phyloP scores from a whole-genome alignment of 1,140 invertebrate species.

The Drosophila littoralis region DNA sequence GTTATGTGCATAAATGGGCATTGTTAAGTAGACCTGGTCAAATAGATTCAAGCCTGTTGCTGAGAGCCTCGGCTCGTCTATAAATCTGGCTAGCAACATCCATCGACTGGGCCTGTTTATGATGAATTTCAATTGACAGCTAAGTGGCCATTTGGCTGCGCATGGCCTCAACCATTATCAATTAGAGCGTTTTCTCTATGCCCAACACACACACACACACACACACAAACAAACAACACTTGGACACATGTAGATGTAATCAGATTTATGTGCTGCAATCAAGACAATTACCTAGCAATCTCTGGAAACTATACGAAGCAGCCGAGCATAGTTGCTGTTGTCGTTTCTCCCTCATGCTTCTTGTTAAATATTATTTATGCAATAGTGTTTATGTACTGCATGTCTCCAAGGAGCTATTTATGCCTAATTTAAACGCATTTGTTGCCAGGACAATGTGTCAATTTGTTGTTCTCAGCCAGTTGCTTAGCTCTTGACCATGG shows the following conservation, averaged over 20 bases:
- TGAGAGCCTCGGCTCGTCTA: conserved; percentile 57
- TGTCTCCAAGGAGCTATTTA: conserved; percentile 61
- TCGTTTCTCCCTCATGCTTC: conserved; percentile 34
- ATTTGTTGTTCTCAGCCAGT: conserved; percentile 39
- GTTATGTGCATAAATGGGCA: conserved; percentile 72
- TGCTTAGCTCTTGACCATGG: conserved; percentile 24
- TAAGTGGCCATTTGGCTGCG: conserved; percentile 38
- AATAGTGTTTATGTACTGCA: conserved; percentile 52
- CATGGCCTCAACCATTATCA: conserved; percentile 54
- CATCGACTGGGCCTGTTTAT: conserved; percentile 39
- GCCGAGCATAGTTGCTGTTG: conserved; percentile 2
- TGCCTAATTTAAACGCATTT: conserved; percentile 71
- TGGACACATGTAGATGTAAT: conserved; percentile 22
- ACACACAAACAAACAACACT: conserved; percentile 20
- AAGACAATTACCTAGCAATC: conserved; percentile 65
- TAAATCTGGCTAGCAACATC: conserved; percentile 55
- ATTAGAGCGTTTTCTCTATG: conserved; percentile 62
- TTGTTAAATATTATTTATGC: conserved; percentile 80
- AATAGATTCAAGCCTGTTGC: conserved; percentile 57
- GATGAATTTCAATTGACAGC: conserved; percentile 69
- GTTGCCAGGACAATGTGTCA: conserved; percentile 70
- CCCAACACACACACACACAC: conserved; percentile 2
- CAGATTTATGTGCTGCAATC: conserved; percentile 75
- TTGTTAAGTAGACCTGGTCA: conserved; percentile 42
- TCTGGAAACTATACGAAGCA: conserved; percentile 33